These are phyloP conservation scores for Metopolophium dirhodum DNA, from an alignment of 1,140 invertebrate species.

Conservation along the genomic window DNA sequence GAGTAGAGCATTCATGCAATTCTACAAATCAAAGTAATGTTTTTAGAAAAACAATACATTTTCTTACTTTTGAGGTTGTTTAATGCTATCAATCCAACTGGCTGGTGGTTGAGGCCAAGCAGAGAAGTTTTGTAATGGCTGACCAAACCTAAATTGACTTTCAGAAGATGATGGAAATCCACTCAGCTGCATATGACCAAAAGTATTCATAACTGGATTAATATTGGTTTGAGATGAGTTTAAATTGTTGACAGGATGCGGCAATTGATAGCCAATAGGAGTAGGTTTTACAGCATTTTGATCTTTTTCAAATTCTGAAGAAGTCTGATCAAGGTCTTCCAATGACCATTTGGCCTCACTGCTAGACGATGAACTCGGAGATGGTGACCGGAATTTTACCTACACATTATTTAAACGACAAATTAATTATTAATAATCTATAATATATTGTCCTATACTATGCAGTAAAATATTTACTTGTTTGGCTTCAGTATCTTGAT, in stretches of 20 bases:
- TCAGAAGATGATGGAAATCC: conserved; percentile 32
- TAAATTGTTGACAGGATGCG: background rate
- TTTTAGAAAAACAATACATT: background rate
- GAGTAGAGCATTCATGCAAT: background rate
- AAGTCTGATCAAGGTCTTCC: conserved; percentile 52
- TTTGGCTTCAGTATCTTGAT: conserved; percentile 68
- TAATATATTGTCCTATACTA: background rate
- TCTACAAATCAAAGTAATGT: background rate
- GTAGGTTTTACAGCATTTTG: conserved; percentile 48
- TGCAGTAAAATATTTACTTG: conserved; percentile 61
- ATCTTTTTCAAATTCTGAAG: conserved; percentile 54
- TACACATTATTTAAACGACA: conserved; percentile 4
- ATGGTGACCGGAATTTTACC: conserved; percentile 46
- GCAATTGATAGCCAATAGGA: conserved; percentile 51
- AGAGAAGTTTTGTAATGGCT: conserved; percentile 46
- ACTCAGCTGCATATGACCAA: conserved; percentile 35
- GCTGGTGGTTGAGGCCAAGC: conserved; percentile 46
- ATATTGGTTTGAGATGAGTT: conserved; percentile 27
- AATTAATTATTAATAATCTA: conserved; percentile 44
- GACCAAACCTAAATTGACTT: conserved; percentile 18
- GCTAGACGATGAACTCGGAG: conserved; percentile 37
- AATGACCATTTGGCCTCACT: conserved; percentile 55
- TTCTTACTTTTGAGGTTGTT: conserved; percentile 50
- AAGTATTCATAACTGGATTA: conserved; percentile 30
- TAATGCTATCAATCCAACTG: conserved; percentile 43